A percentile compares a stretch with the other conserved stretches of the same genome.
These are phyloP conservation scores for Strix aluco DNA, from an alignment of 2,113 vertebrate genomes.

Conservation along the genomic window DNA sequence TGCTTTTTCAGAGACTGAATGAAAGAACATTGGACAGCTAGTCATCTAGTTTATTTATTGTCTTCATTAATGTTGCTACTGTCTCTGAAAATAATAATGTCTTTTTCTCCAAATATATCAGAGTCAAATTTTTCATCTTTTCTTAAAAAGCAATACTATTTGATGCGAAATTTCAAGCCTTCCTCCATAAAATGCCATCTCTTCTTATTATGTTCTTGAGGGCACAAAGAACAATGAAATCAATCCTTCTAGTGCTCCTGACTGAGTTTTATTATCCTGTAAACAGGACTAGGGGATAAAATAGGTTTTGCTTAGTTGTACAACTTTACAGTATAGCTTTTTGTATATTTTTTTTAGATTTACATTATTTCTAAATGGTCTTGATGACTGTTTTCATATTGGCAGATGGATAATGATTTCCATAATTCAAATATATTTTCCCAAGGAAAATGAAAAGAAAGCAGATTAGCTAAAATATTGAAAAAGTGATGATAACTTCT, in stretches of 20 bases:
- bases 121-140: background rate
- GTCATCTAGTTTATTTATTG: background rate
- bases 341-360: background rate
- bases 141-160: background rate
- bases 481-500: background rate
- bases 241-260: background rate
- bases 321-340: background rate
- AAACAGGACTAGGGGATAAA: background rate
- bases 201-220: background rate
- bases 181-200: background rate
- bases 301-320: background rate
- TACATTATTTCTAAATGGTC: background rate
- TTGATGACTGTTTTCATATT: background rate
- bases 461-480: background rate
- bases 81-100: constrained; percentile 2
- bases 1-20: background rate
- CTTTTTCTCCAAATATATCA: background rate
- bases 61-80: background rate
- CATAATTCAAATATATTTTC: constrained; percentile 11
- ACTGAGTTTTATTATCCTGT: background rate
- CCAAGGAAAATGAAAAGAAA: background rate
- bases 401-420: background rate
- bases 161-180: background rate
- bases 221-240: background rate
- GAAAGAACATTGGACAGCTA: background rate